Percentiles rank a stretch among this genome's conserved stretches.
Evolutionary conservation across 2,888 invertebrate genomes (phyloP).

Genomic region (Phalera bucephala): DNA sequence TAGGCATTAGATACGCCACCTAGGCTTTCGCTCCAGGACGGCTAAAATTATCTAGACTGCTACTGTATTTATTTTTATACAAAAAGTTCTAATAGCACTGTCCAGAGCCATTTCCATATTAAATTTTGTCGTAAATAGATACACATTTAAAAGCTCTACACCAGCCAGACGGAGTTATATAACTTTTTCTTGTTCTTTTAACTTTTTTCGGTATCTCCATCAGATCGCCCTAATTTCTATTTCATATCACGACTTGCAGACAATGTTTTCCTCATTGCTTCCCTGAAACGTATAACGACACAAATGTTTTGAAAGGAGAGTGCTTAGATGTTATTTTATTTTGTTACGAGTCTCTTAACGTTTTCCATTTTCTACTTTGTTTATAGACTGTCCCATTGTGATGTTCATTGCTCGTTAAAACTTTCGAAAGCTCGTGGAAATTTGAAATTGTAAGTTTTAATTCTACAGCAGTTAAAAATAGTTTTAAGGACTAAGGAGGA

Average conservation of each 20-base stretch:
- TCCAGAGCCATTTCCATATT: no score
- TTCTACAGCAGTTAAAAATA: not conserved
- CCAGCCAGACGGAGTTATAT: no score
- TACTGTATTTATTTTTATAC: no score
- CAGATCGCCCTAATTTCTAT: slow-evolving; percentile 18
- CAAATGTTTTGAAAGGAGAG: slow-evolving; percentile 15
- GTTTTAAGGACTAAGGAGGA: not conserved
- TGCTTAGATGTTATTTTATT: slow-evolving; percentile 11
- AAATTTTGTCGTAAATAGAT: no score
- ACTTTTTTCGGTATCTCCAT: slow-evolving; percentile 17
- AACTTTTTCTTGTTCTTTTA: no score
- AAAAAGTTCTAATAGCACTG: no score
- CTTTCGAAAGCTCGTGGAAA: not conserved
- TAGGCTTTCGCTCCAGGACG: no score
- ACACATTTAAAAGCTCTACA: no score
- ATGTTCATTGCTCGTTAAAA: not conserved
- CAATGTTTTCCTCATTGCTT: slow-evolving; percentile 26
- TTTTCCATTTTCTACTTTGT: not conserved
- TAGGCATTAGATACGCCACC: no score
- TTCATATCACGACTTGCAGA: slow-evolving; percentile 24
- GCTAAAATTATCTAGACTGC: no score
- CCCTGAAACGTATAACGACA: slow-evolving; percentile 18
- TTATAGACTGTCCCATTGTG: not conserved
- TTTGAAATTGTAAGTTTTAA: not conserved
- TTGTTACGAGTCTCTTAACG: not conserved